These are phyloP conservation scores for Ondatra zibethicus DNA, from an alignment of 2,113 vertebrate species.

Conservation along the genomic window DNA sequence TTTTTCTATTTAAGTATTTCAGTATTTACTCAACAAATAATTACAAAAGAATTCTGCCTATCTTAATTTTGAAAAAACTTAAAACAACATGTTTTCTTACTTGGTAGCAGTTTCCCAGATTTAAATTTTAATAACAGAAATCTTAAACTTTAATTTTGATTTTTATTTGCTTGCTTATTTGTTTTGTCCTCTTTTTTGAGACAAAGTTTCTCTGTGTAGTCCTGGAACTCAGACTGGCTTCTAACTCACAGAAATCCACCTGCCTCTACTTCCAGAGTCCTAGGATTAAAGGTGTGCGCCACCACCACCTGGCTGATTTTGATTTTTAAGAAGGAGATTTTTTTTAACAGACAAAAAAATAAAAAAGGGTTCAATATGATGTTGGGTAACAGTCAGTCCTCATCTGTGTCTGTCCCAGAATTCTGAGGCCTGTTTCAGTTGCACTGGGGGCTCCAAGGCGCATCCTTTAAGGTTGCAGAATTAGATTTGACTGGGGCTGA, in stretches of 20 bases:
- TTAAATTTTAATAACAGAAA: constrained; percentile 58
- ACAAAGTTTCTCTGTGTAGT: background rate
- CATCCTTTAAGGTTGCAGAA: constrained; percentile 76
- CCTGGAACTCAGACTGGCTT: background rate
- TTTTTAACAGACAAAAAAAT: background rate
- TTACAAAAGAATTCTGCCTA: background rate
- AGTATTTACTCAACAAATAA: constrained; percentile 18
- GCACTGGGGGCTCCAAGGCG: constrained; percentile 63
- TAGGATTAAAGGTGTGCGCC: background rate
- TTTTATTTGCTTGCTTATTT: background rate
- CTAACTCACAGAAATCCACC: background rate
- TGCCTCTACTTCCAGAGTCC: background rate
- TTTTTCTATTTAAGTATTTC: constrained; percentile 48
- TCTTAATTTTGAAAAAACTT: constrained; percentile 16
- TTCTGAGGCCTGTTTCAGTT: constrained; percentile 61
- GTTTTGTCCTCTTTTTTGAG: background rate
- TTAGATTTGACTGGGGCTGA: constrained; percentile 79
- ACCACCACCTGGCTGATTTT: background rate
- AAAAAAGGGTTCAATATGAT: constrained; percentile 41
- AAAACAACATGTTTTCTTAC: background rate
- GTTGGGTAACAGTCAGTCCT: constrained; percentile 12
- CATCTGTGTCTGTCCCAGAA: constrained; percentile 56
- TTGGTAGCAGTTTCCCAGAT: constrained; percentile 1
- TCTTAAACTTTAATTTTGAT: constrained; percentile 42
- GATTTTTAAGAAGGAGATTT: background rate